Conservation (phyloP, 2,797 vertebrate species). For the Gymnoscopelus microlampas region DNA sequence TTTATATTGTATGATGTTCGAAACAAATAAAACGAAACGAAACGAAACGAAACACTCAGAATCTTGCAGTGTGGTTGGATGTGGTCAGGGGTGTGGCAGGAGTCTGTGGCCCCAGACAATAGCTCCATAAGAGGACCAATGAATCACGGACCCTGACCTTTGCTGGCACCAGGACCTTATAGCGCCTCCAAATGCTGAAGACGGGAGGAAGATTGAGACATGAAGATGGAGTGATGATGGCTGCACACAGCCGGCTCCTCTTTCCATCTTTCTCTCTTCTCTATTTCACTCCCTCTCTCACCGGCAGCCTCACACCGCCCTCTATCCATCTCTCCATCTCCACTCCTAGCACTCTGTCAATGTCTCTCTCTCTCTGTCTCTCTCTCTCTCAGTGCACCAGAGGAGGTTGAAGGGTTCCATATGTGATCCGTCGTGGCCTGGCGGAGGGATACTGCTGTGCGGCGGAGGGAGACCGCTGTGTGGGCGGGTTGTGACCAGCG, state of each 20-base stretch:
- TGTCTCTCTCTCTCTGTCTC: slow-evolving; percentile 32
- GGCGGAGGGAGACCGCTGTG: slow-evolving; percentile 91
- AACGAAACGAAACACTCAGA: too few relatives aligned
- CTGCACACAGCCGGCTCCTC: slow-evolving; percentile 52
- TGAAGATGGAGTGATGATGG: slow-evolving; percentile 71
- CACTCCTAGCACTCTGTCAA: background rate
- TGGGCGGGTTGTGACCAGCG: slow-evolving; percentile 91
- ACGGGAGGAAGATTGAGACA: slow-evolving; percentile 74
- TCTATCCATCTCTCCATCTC: slow-evolving; percentile 10
- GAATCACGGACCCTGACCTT: slow-evolving; percentile 87
- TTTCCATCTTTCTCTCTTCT: background rate
- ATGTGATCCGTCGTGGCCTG: slow-evolving; percentile 89
- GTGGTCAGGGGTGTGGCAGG: slow-evolving; percentile 66
- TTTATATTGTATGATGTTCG: too few relatives aligned
- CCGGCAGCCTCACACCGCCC: background rate
- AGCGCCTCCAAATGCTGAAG: slow-evolving; percentile 77
- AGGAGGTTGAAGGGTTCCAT: slow-evolving; percentile 90
- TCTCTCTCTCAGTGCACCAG: slow-evolving; percentile 65
- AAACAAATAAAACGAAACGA: too few relatives aligned
- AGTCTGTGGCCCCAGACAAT: slow-evolving; percentile 70
- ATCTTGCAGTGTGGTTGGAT: slow-evolving; percentile 52
- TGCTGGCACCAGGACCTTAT: slow-evolving; percentile 77
- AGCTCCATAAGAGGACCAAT: slow-evolving; percentile 80
- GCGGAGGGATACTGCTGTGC: slow-evolving; percentile 91
- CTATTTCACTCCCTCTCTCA: slow-evolving; percentile 24